Evolutionary conservation across 2,888 invertebrate species (phyloP), one percentile per base, ranked within the genome.

Genomic region (Periphyllus acericola): DNA sequence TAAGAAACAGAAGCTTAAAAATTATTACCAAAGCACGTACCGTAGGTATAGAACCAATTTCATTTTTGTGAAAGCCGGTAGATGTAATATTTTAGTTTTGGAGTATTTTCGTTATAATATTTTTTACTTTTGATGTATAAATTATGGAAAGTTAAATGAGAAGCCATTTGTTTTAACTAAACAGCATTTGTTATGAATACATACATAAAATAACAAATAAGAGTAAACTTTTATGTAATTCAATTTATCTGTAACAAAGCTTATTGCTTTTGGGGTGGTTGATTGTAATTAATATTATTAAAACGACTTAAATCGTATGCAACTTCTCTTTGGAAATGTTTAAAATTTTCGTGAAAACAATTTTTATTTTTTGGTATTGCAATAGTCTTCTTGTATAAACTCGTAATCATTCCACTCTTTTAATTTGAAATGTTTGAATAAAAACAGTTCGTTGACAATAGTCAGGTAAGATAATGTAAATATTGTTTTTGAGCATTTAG

Each of bases 1-100:
- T 68, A 68, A 68, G 60, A 68, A 81, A 46, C 40, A 29, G 3
- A 19, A 81, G 40, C 68, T 81, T 19, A 68, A 81, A 81, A 81
- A 68, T 68, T 81, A 46, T 46, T 81, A 81, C 40, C 29, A 11
- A 40, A 68, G 68, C 46, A 81, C 40, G 81, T 68, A 46, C 21
- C 36, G 60, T 55, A 21, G 52, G 40, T 52, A 76, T n/a, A 34
- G 0, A 79, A 14, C 32, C 14, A 66, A 60, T 40, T 66, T 40
- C 19, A 34, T 80, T 29, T 34, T 29, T 40, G 3, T 36, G 6
- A 40, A 25, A 80, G 17, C n/a, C 19, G 36, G n/a, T 29, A 14
- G 17, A 60, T 81, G 46, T 68, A 40, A 19, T 21, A 68, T 68
- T 46, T 46, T 21, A 68, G 8, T 68, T 68, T 68, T 81, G 55